Evolutionary conservation across 1,140 invertebrate species (phyloP).

Genomic region (Brachionus sp.): DNA sequence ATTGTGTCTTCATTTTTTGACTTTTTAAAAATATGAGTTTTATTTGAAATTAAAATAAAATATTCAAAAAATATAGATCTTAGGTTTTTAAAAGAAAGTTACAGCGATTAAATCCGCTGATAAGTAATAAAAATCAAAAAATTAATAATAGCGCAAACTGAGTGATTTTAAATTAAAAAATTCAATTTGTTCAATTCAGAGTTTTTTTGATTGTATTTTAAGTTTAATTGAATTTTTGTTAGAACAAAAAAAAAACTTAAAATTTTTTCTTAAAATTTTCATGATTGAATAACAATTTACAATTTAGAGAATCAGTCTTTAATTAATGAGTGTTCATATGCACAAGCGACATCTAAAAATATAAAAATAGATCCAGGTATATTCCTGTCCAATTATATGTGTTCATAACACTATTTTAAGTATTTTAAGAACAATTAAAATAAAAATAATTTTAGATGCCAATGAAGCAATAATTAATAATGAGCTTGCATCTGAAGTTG

Average conservation of each 20-base stretch:
- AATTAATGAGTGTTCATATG: not conserved
- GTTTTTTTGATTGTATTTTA: too few species aligned
- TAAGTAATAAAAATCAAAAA: not conserved
- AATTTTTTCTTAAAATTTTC: not conserved
- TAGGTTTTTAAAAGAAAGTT: not conserved
- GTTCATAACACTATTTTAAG: not conserved
- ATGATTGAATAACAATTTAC: not conserved
- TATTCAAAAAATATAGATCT: not conserved
- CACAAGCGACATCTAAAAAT: constrained; percentile 33
- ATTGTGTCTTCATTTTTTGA: not conserved
- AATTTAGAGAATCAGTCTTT: constrained; percentile 5
- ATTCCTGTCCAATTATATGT: not conserved
- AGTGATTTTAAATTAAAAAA: not conserved
- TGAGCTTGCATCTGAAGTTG: constrained; percentile 17
- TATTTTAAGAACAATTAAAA: not conserved
- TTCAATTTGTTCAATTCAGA: too few species aligned
- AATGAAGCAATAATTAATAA: constrained; percentile 18
- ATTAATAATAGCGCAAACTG: too few species aligned
- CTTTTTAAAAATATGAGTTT: not conserved
- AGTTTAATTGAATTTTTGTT: not conserved
- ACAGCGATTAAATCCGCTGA: constrained; percentile 40
- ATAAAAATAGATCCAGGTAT: constrained; percentile 19
- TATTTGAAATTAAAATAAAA: constrained; percentile 35
- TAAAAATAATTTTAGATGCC: not conserved
- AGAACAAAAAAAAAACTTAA: not conserved